A percentile compares a stretch with the other conserved stretches of the same genome.
These are phyloP conservation scores for Oncopeltus fasciatus DNA, from an alignment of 1,140 invertebrate species.

Conservation along the genomic window DNA sequence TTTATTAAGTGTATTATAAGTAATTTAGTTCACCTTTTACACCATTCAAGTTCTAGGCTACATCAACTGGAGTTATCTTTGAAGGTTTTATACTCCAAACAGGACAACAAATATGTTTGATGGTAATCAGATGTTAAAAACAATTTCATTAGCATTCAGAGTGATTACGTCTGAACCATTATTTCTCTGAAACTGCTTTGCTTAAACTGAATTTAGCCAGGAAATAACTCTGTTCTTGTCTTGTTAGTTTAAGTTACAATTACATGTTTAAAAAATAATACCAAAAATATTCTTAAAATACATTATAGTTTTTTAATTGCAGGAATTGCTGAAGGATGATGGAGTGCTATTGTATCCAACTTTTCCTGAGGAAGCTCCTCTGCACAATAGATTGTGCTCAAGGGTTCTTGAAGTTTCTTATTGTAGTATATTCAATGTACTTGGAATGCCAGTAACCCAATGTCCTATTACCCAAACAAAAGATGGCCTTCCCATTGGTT, in stretches of 20 bases:
- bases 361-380: slow-evolving; percentile 55
- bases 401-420: slow-evolving; percentile 62
- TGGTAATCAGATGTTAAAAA: no score
- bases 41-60: no score
- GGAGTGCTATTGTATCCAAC: slow-evolving; percentile 70
- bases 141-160: no score
- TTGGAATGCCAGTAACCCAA: slow-evolving; percentile 72
- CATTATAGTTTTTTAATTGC: slow-evolving; percentile 25
- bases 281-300: background rate
- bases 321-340: slow-evolving; percentile 56
- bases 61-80: no score
- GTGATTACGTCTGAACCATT: no score
- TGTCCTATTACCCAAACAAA: slow-evolving; percentile 59
- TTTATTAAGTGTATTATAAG: no score
- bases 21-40: no score
- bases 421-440: slow-evolving; percentile 66
- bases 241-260: background rate
- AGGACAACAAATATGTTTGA: no score
- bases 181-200: no score
- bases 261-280: background rate
- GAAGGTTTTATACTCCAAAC: no score
- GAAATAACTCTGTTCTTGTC: background rate
- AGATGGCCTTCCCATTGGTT: slow-evolving; percentile 63
- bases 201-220: background rate
- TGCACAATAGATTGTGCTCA: slow-evolving; percentile 58